Percentiles rank a stretch among this genome's conserved stretches.
Evolutionary conservation across 2,888 invertebrate species (phyloP).

Genomic region (Tanytarsus gracilentus): DNA sequence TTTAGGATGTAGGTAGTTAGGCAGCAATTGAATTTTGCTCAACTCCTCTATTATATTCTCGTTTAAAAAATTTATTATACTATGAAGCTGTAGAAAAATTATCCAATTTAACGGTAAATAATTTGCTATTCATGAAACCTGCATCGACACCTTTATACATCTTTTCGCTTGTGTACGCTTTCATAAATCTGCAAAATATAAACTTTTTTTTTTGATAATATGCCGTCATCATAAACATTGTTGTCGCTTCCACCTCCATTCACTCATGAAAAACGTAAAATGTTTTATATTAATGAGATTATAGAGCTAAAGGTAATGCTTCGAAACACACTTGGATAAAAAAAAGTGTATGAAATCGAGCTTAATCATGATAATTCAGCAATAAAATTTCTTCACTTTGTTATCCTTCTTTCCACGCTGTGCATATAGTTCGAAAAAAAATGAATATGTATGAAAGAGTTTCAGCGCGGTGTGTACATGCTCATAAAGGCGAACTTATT

Average conservation of each 20-base stretch:
- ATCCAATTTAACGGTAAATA: constrained; percentile 29
- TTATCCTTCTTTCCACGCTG: constrained; percentile 15
- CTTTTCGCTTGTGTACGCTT: neutral
- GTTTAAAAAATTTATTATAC: constrained; percentile 17
- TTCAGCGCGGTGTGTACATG: too few species aligned
- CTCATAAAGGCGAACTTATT: neutral
- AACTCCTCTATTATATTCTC: constrained; percentile 7
- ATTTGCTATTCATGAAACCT: constrained; percentile 10
- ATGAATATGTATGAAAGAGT: too few species aligned
- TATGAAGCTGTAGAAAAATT: constrained; percentile 12
- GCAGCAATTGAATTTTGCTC: constrained; percentile 19
- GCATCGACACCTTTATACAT: neutral
- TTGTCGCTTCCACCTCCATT: too few species aligned
- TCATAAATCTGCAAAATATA: neutral
- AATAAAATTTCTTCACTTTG: constrained; percentile 25
- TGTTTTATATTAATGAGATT: too few species aligned
- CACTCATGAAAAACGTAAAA: too few species aligned
- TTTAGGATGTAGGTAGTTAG: constrained; percentile 28
- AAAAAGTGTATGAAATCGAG: too few species aligned
- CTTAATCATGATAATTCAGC: neutral
- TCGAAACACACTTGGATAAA: too few species aligned
- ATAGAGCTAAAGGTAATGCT: too few species aligned
- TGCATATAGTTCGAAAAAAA: constrained; percentile 1
- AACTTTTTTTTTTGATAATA: neutral
- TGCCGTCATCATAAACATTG: constrained; percentile 9